These are phyloP conservation scores for Epirrhoe alternata DNA, from an alignment of 2,888 invertebrate genomes.

Conservation along the genomic window DNA sequence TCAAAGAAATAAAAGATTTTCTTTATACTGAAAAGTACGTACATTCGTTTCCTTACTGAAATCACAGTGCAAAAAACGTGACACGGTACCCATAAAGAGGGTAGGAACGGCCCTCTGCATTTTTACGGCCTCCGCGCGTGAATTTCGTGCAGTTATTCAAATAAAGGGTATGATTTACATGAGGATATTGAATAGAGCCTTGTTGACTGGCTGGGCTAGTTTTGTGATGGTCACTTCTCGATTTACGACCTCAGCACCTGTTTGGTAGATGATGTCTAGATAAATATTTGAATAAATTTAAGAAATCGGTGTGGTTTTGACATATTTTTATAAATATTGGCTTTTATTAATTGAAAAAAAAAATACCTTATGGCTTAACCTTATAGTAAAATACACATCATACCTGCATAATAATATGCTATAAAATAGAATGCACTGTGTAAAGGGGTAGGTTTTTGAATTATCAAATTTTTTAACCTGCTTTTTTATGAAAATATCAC, in stretches of 20 bases:
- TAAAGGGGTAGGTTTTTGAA: too few relatives aligned
- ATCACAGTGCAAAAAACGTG: slow-evolving; percentile 32
- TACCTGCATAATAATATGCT: too few relatives aligned
- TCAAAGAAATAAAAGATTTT: background rate
- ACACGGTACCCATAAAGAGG: slow-evolving; percentile 19
- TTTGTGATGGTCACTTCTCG: slow-evolving; percentile 39
- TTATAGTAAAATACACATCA: too few relatives aligned
- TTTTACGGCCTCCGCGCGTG: slow-evolving; percentile 60
- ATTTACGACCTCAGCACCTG: slow-evolving; percentile 24
- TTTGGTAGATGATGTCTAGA: background rate
- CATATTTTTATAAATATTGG: too few relatives aligned
- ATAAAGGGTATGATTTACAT: slow-evolving; percentile 43
- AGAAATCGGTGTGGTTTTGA: background rate
- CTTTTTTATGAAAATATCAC: too few relatives aligned
- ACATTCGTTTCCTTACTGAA: slow-evolving; percentile 12
- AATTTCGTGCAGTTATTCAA: slow-evolving; percentile 60
- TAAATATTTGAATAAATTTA: background rate
- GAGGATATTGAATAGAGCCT: slow-evolving; percentile 20
- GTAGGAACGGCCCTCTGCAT: slow-evolving; percentile 51
- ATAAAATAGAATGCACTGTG: too few relatives aligned
- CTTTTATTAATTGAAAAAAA: too few relatives aligned
- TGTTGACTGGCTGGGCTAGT: slow-evolving; percentile 19
- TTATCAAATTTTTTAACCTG: too few relatives aligned
- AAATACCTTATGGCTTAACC: too few relatives aligned
- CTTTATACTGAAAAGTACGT: background rate